A percentile compares a stretch with the other conserved stretches of the same genome.
phyloP scores from a whole-genome alignment of 2,113 vertebrate genomes.

The Ramphastos sulfuratus region DNA sequence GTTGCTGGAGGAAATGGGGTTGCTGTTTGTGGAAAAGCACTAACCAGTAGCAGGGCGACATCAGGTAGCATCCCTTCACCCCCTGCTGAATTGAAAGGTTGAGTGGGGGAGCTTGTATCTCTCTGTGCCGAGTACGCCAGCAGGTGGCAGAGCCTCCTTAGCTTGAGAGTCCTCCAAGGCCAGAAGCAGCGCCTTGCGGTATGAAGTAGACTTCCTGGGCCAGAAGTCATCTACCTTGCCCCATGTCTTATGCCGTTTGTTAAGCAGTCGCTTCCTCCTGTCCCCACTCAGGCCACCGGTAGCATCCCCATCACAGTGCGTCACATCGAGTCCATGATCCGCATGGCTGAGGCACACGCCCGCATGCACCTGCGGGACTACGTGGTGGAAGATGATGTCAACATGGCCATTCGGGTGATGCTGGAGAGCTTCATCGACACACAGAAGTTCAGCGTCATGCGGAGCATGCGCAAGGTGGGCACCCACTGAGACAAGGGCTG shows the following conservation, averaged over 20 bases:
- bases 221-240: background rate
- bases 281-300: constrained; percentile 86
- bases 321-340: constrained; percentile 98
- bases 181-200: background rate
- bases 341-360: constrained; percentile 96
- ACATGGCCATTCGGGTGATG: constrained; percentile 99
- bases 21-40: background rate
- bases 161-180: background rate
- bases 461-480: constrained; percentile 94
- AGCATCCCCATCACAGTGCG: constrained; percentile 98
- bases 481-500: fast-evolving
- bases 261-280: background rate
- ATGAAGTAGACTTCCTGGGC: background rate
- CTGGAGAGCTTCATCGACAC: constrained; percentile 99
- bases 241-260: no score
- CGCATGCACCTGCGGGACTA: constrained; percentile 96
- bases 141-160: constrained; percentile 52
- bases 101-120: no score
- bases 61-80: fast-evolving
- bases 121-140: background rate
- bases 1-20: background rate
- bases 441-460: constrained; percentile 97
- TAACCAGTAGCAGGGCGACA: background rate
- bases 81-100: background rate
- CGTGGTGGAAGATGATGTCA: constrained; percentile 94